Percentiles rank a stretch among this genome's conserved stretches.
Conservation (phyloP, 2,113 vertebrate genomes). For the Origma solitaria region DNA sequence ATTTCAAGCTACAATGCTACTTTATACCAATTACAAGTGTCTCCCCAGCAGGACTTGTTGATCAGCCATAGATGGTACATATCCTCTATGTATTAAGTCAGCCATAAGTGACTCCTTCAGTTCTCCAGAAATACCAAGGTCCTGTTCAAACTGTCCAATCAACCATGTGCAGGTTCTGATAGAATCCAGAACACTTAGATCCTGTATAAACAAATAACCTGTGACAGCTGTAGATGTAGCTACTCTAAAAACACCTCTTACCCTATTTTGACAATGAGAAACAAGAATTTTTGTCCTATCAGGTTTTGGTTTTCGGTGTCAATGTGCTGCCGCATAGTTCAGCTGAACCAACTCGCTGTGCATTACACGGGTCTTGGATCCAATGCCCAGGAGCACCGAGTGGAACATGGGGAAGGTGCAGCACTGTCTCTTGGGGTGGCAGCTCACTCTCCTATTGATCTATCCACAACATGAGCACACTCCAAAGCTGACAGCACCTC, state of each 20-base stretch:
- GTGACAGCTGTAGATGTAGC: neutral
- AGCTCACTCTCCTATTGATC: neutral
- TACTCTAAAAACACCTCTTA: neutral
- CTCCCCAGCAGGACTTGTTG: neutral
- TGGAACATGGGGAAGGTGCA: fast-evolving
- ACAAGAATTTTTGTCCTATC: neutral
- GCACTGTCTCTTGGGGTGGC: neutral
- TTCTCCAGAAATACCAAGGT: neutral
- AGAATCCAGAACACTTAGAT: neutral
- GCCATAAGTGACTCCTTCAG: neutral
- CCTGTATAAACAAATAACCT: neutral
- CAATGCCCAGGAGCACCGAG: neutral
- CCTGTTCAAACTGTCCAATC: neutral
- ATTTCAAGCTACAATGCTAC: neutral
- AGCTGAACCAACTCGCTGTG: neutral
- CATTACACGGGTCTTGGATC: fast-evolving
- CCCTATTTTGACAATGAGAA: neutral
- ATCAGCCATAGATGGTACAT: neutral
- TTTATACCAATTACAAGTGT: neutral
- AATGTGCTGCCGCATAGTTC: neutral
- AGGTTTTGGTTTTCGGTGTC: neutral
- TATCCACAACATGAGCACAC: fast-evolving
- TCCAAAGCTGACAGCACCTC: neutral
- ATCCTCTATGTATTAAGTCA: neutral
- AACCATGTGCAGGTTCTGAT: fast-evolving